Conservation (phyloP, 1,140 invertebrate genomes). For the Gryllus bimaculatus region DNA sequence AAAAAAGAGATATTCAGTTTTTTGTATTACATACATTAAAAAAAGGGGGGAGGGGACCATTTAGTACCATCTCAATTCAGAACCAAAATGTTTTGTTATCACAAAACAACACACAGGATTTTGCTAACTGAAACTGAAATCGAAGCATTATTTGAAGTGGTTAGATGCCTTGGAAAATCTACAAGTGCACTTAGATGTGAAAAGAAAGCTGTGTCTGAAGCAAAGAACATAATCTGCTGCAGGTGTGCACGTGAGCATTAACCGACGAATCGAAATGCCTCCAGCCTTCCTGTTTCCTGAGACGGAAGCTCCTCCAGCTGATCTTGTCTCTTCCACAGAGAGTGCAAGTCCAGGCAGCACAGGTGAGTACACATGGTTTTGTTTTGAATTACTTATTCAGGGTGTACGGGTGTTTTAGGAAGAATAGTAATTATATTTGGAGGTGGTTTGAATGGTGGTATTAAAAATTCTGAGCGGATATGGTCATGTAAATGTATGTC, state of each 20-base stretch:
- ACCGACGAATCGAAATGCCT: constrained; percentile 69
- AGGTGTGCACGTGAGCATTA: constrained; percentile 52
- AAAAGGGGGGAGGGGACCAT: too few species aligned
- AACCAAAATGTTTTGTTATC: too few species aligned
- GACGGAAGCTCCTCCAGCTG: constrained; percentile 51
- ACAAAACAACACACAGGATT: too few species aligned
- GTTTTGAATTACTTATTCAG: neutral
- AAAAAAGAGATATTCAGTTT: too few species aligned
- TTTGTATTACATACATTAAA: too few species aligned
- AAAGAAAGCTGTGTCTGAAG: neutral
- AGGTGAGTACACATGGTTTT: neutral
- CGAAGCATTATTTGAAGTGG: too few species aligned
- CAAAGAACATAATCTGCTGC: neutral
- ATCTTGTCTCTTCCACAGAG: constrained; percentile 38
- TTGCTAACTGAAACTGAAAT: too few species aligned
- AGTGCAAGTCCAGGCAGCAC: neutral
- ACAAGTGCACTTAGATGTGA: too few species aligned
- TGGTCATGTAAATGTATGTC: too few species aligned
- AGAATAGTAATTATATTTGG: neutral
- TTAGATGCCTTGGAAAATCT: too few species aligned
- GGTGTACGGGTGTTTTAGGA: neutral
- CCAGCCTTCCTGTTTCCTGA: constrained; percentile 71
- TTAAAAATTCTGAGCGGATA: too few species aligned
- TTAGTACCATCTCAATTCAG: too few species aligned
- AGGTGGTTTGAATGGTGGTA: neutral